phyloP scores from a whole-genome alignment of 1,140 invertebrate genomes.

The Tetramorium simillimum region DNA sequence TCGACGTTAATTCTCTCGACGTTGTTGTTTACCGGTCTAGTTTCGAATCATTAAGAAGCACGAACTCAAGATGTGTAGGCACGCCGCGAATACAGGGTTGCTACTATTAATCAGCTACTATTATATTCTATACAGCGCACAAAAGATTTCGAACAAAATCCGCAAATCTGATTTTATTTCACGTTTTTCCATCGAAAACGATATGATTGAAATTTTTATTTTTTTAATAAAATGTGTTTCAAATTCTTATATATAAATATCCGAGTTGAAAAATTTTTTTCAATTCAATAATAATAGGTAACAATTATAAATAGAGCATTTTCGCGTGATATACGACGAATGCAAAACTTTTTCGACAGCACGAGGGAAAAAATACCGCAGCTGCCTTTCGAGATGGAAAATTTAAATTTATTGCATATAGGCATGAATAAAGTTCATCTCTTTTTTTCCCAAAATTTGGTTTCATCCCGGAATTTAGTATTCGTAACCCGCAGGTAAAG shows the following conservation, averaged over 20 bases:
- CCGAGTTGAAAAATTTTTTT: neutral
- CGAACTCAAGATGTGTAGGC: neutral
- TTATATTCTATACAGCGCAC: neutral
- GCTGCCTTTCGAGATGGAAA: neutral
- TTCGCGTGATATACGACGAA: neutral
- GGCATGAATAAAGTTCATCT: neutral
- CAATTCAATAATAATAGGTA: neutral
- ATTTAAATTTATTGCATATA: neutral
- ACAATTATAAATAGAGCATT: neutral
- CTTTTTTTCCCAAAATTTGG: neutral
- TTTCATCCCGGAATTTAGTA: slow-evolving; percentile 6
- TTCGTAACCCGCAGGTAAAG: slow-evolving; percentile 21
- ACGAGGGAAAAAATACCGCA: neutral
- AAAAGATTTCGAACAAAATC: neutral
- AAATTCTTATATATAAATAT: neutral
- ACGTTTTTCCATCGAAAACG: too few relatives aligned
- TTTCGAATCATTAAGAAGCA: slow-evolving; percentile 29
- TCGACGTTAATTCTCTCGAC: slow-evolving; percentile 39
- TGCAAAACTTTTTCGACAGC: neutral
- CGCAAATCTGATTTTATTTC: neutral
- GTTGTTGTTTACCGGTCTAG: slow-evolving; percentile 41
- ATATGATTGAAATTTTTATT: neutral
- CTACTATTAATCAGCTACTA: neutral
- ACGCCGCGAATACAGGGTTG: neutral
- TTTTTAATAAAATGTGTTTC: neutral